Conservation (phyloP, 2,797 vertebrate genomes). For the Odontamblyopus lacepedii region DNA sequence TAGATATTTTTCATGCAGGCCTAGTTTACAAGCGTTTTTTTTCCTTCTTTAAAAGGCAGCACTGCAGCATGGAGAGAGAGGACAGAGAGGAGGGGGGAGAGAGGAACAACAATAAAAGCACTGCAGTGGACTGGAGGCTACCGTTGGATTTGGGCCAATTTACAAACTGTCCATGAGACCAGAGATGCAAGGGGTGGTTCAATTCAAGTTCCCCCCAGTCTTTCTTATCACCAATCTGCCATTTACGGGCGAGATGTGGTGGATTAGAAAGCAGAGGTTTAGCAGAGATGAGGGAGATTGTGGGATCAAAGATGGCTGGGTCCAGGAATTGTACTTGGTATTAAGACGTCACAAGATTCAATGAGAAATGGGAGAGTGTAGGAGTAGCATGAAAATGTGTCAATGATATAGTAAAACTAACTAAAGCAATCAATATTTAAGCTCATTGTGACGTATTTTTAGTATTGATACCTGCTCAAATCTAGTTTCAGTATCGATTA, state of each 20-base stretch:
- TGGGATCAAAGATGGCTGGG: background rate
- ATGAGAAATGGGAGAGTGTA: background rate
- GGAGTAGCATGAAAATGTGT: background rate
- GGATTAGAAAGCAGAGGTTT: background rate
- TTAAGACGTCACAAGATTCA: background rate
- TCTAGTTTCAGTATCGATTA: too few relatives aligned
- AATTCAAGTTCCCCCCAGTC: background rate
- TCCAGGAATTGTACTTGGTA: background rate
- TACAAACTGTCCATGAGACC: slow-evolving; percentile 23
- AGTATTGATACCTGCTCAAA: too few relatives aligned
- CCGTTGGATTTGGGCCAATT: slow-evolving; percentile 22
- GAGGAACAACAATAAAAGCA: slow-evolving; percentile 55
- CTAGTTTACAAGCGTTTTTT: slow-evolving; percentile 18
- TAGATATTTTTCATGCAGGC: too few relatives aligned
- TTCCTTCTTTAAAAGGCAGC: slow-evolving; percentile 50
- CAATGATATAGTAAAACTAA: background rate
- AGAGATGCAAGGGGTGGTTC: slow-evolving; percentile 3
- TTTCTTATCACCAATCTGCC: background rate
- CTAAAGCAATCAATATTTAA: too few relatives aligned
- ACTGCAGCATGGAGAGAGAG: slow-evolving; percentile 60
- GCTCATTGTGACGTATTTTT: too few relatives aligned
- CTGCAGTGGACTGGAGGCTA: slow-evolving; percentile 60
- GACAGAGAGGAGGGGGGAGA: slow-evolving; percentile 25
- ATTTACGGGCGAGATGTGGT: background rate
- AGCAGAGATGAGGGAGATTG: background rate